Conservation (phyloP, 2,113 vertebrate species). For the Casuarius casuarius region DNA sequence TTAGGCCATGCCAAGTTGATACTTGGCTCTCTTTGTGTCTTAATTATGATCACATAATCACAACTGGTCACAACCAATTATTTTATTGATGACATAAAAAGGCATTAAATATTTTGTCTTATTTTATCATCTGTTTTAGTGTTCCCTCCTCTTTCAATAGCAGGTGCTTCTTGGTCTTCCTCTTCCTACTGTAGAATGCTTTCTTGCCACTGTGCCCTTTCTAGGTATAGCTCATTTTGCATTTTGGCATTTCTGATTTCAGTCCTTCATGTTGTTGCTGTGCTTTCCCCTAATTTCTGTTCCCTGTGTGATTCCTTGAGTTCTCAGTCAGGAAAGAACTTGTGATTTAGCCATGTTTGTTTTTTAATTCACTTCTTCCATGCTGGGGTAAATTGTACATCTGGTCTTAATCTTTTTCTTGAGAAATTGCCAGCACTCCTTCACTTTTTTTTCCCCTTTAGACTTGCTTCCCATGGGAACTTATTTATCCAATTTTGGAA, state of each 20-base stretch:
- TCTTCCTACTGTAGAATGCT: background rate
- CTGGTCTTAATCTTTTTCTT: background rate
- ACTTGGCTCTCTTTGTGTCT: background rate
- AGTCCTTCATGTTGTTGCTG: too few species aligned
- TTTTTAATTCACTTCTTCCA: background rate
- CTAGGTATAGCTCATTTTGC: background rate
- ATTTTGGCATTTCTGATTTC: background rate
- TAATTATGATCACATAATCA: rapidly evolving
- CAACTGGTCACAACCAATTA: background rate
- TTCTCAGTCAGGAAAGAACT: background rate
- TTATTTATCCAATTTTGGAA: background rate
- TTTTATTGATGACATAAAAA: background rate
- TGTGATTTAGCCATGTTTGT: background rate
- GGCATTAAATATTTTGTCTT: too few species aligned
- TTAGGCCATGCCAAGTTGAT: too few species aligned
- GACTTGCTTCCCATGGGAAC: background rate
- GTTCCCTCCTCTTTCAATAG: background rate
- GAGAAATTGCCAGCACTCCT: background rate
- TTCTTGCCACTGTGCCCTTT: background rate
- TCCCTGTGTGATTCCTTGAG: background rate
- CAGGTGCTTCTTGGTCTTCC: background rate
- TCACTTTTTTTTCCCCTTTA: background rate
- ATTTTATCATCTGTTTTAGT: background rate
- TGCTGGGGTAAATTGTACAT: background rate
- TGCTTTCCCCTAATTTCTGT: background rate